These are phyloP conservation scores for Hyposoter dolosus DNA, from an alignment of 2,888 invertebrate species.

Conservation along the genomic window DNA sequence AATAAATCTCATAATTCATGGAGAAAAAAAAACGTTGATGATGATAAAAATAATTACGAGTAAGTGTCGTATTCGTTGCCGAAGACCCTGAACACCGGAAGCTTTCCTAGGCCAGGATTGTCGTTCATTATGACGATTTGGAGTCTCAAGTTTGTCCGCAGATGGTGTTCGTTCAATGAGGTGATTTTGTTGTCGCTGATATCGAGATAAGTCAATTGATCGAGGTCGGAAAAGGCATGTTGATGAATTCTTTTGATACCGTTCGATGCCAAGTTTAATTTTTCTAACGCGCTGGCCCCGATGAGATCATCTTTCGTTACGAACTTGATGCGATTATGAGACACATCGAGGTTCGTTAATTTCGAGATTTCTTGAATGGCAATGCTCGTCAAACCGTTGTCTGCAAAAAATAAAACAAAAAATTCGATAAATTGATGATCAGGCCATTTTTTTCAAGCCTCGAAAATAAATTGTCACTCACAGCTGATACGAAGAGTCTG, in stretches of 20 bases:
- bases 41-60: slow-evolving; percentile 72
- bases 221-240: slow-evolving; percentile 89
- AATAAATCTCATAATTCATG: not conserved
- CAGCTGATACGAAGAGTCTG: slow-evolving; percentile 86
- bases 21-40: not conserved
- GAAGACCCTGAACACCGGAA: slow-evolving; percentile 89
- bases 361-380: slow-evolving; percentile 88
- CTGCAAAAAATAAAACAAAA: slow-evolving; percentile 67
- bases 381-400: slow-evolving; percentile 89
- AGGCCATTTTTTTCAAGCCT: no score
- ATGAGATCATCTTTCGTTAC: slow-evolving; percentile 89
- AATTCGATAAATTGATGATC: not conserved
- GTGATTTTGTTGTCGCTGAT: slow-evolving; percentile 90
- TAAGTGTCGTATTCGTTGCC: slow-evolving; percentile 82
- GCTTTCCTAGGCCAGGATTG: slow-evolving; percentile 88
- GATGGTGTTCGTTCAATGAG: slow-evolving; percentile 89
- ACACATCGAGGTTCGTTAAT: slow-evolving; percentile 89
- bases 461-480: slow-evolving; percentile 54
- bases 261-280: slow-evolving; percentile 90
- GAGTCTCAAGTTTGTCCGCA: slow-evolving; percentile 89
- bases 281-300: slow-evolving; percentile 87
- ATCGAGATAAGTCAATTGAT: slow-evolving; percentile 89
- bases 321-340: slow-evolving; percentile 89
- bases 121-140: slow-evolving; percentile 90
- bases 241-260: slow-evolving; percentile 89